A percentile compares a stretch with the other conserved stretches of the same genome.
These are phyloP conservation scores for Neosalanx taihuensis DNA, from an alignment of 2,797 vertebrate species.

Conservation along the genomic window DNA sequence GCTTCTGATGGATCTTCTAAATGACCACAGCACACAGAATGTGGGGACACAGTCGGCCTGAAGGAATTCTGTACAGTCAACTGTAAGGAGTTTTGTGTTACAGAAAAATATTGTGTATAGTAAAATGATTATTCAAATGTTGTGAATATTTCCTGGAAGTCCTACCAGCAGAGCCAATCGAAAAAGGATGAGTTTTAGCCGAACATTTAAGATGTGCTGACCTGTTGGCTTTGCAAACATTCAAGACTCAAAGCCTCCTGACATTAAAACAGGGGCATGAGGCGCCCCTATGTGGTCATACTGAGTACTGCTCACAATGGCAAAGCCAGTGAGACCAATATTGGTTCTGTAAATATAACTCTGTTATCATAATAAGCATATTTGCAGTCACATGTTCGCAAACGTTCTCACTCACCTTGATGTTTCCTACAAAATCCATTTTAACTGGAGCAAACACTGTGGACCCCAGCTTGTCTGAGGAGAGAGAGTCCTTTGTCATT, in stretches of 20 bases:
- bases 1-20: constrained; percentile 97
- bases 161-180: neutral
- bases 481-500: constrained; percentile 62
- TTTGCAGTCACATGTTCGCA: neutral
- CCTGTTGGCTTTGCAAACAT: neutral
- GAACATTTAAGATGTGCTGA: neutral
- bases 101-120: too few relatives aligned
- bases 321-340: neutral
- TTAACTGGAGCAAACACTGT: constrained; percentile 99
- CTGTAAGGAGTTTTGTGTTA: too few relatives aligned
- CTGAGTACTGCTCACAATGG: neutral
- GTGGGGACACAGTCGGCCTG: neutral
- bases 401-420: constrained; percentile 81
- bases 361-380: neutral
- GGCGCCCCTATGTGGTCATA: neutral
- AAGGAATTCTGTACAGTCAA: too few relatives aligned
- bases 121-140: too few relatives aligned
- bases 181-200: neutral
- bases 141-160: too few relatives aligned
- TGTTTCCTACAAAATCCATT: constrained; percentile 99
- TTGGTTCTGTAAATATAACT: neutral
- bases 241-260: neutral
- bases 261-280: neutral
- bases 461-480: constrained; percentile 87
- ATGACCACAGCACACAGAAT: neutral